Conservation (phyloP, 2,113 vertebrate species). For the Odobenus rosmarus region DNA sequence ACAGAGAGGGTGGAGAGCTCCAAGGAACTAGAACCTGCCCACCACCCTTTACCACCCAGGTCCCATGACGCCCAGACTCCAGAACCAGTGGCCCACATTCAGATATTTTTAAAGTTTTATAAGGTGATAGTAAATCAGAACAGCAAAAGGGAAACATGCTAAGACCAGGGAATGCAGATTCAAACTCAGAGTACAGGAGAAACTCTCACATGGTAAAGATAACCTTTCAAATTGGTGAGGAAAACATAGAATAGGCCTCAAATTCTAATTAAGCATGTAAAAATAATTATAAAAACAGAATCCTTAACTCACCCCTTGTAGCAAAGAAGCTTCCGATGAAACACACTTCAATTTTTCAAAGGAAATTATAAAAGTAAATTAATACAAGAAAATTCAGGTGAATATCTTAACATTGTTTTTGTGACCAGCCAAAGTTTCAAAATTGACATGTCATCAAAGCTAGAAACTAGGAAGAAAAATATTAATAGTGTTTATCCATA, state of each 20-base stretch:
- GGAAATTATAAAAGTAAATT: not conserved
- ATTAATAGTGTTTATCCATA: not conserved
- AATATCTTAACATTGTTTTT: not conserved
- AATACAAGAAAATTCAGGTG: not conserved
- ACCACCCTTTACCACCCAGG: too few species aligned
- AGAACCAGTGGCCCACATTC: not conserved
- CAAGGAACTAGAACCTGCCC: not conserved
- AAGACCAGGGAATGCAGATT: not conserved
- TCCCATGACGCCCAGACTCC: not conserved
- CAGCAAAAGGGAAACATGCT: too few species aligned
- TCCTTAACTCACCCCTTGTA: not conserved
- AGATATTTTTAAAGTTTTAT: not conserved
- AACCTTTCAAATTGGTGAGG: not conserved
- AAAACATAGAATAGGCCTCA: not conserved
- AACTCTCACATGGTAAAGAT: not conserved
- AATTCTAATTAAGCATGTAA: not conserved
- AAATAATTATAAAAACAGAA: not conserved
- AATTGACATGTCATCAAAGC: not conserved
- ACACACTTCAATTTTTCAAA: not conserved
- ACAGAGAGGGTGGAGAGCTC: fast-evolving
- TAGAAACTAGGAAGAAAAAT: not conserved
- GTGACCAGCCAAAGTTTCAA: not conserved
- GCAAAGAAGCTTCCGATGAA: not conserved
- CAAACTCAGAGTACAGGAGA: not conserved
- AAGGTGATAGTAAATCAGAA: not conserved